These are phyloP conservation scores for Phasia obesa DNA, from an alignment of 2,888 invertebrate species.

Conservation along the genomic window DNA sequence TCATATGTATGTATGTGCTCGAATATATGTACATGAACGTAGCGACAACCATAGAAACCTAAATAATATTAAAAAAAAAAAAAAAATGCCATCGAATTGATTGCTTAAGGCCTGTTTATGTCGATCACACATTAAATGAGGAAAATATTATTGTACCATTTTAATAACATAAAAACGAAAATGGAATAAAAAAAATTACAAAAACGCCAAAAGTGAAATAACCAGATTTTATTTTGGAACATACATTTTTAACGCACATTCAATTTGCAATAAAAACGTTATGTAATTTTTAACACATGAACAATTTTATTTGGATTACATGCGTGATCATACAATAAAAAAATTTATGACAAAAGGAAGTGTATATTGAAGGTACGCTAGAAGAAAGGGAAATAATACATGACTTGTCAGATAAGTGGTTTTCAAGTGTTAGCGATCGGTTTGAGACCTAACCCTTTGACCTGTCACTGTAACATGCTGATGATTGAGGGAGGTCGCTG, in stretches of 20 bases:
- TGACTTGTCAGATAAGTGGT: no score
- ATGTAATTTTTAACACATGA: conserved; percentile 12
- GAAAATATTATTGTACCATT: conserved; percentile 41
- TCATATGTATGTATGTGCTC: not conserved
- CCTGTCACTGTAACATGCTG: no score
- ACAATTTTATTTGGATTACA: conserved; percentile 3
- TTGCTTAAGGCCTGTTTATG: conserved; percentile 67
- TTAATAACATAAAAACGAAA: conserved; percentile 1
- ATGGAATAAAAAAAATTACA: conserved; percentile 9
- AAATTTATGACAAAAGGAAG: no score
- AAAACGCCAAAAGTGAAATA: conserved; percentile 32
- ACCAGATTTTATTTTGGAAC: conserved; percentile 24
- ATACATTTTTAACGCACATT: not conserved
- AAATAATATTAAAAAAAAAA: no score
- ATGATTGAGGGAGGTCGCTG: no score
- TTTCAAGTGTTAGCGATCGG: no score
- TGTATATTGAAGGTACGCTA: no score
- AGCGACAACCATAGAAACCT: conserved; percentile 51
- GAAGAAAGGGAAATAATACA: no score
- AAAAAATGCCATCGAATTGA: conserved; percentile 49
- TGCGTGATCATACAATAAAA: no score
- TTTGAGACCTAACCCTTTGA: no score
- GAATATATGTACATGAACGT: conserved; percentile 10
- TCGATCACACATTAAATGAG: conserved; percentile 57
- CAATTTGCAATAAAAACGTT: not conserved